These are phyloP conservation scores for Nomia melanderi DNA, from an alignment of 1,140 invertebrate species.

Conservation along the genomic window DNA sequence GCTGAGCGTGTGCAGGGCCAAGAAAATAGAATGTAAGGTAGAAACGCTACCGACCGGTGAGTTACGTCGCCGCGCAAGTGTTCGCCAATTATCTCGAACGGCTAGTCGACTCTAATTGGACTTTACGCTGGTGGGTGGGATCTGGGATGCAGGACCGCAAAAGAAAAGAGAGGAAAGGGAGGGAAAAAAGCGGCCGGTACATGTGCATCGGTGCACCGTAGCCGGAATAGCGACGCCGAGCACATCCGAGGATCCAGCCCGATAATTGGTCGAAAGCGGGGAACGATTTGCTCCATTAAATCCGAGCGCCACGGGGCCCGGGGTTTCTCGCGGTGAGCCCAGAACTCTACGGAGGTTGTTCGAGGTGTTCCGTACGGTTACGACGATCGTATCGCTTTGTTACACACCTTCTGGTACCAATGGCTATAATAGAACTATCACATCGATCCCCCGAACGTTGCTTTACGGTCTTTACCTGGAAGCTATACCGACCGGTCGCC, in stretches of 20 bases:
- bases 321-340: conserved; percentile 13
- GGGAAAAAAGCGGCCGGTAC: conserved; percentile 24
- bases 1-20: conserved; percentile 9
- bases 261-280: conserved; percentile 61
- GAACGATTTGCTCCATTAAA: conserved; percentile 64
- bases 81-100: conserved; percentile 77
- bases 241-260: conserved; percentile 27
- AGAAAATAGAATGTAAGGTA: conserved; percentile 49
- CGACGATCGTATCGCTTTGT: conserved; percentile 50
- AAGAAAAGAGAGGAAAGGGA: conserved; percentile 34
- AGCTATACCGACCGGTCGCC: conserved; percentile 30
- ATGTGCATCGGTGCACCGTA: not conserved
- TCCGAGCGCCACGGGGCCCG: conserved; percentile 16
- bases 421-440: conserved; percentile 53
- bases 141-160: conserved; percentile 62
- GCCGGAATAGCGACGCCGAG: not conserved
- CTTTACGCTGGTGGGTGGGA: conserved; percentile 75
- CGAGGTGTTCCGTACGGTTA: conserved; percentile 50
- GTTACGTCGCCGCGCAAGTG: conserved; percentile 72
- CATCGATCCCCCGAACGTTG: conserved; percentile 40
- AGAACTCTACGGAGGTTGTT: conserved; percentile 31
- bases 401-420: conserved; percentile 41
- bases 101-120: conserved; percentile 77
- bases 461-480: conserved; percentile 41
- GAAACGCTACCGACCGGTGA: conserved; percentile 70